phyloP scores from a whole-genome alignment of 2,113 vertebrate species.

The Megatriorchis doriae region DNA sequence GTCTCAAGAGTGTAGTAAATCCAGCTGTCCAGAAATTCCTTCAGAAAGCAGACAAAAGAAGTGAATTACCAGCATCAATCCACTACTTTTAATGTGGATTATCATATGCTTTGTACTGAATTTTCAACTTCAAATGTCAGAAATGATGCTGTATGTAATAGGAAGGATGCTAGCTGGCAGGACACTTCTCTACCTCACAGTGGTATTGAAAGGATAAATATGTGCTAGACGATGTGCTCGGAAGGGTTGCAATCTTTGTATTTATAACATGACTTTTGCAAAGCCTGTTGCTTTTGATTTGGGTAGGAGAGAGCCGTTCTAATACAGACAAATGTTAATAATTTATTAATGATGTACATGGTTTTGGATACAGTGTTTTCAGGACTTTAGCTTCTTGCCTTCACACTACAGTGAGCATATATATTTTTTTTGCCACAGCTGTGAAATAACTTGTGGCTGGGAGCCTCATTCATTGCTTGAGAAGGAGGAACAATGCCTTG shows the following conservation, averaged over 20 bases:
- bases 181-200: not conserved
- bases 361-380: not conserved
- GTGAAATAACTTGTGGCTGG: slow-evolving; percentile 12
- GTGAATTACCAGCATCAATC: not conserved
- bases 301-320: not conserved
- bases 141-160: not conserved
- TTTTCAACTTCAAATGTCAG: not conserved
- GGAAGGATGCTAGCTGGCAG: not conserved
- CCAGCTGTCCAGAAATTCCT: not conserved
- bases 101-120: not conserved
- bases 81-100: not conserved
- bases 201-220: not conserved
- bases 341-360: not conserved
- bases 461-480: not conserved
- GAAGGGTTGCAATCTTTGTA: not conserved
- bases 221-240: not conserved
- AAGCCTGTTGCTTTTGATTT: not conserved
- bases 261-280: not conserved
- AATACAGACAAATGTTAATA: not conserved
- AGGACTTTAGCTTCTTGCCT: not conserved
- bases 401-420: not conserved
- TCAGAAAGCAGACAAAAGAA: not conserved
- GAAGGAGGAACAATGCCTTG: not conserved
- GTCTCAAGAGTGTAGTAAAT: not conserved
- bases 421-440: not conserved